These are phyloP conservation scores for Lycocorax pyrrhopterus DNA, from an alignment of 2,113 vertebrate genomes.

Conservation along the genomic window DNA sequence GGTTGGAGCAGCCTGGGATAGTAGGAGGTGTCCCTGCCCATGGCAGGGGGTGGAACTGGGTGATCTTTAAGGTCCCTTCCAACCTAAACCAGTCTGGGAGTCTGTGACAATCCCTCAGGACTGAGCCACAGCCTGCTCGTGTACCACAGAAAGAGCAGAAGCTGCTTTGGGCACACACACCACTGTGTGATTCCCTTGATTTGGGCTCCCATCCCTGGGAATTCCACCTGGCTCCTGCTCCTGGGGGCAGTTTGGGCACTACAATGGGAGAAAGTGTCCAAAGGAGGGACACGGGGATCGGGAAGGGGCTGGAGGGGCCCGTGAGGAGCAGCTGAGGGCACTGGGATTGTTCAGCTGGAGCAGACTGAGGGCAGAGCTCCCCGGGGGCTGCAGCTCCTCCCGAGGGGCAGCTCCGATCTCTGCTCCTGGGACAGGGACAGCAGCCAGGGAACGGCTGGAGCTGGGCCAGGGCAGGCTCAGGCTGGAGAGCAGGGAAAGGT, in stretches of 20 bases:
- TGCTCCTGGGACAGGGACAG: not conserved
- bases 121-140: not conserved
- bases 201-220: not conserved
- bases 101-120: not conserved
- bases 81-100: not conserved
- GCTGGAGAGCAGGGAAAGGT: not conserved
- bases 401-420: not conserved
- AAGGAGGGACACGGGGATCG: not conserved
- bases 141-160: not conserved
- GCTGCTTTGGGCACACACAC: not conserved
- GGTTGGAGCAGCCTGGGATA: not conserved
- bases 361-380: not conserved
- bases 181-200: rapidly evolving
- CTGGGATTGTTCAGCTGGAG: not conserved
- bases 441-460: not conserved
- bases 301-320: not conserved
- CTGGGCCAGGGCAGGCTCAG: not conserved
- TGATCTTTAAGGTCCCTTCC: not conserved
- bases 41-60: not conserved
- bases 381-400: not conserved
- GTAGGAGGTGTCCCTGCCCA: not conserved
- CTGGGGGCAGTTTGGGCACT: not conserved
- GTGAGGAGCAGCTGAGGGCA: not conserved
- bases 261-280: no score
- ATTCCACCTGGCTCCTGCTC: rapidly evolving